Evolutionary conservation across 2,888 invertebrate genomes (phyloP).

Genomic region (Dicycla oo): DNA sequence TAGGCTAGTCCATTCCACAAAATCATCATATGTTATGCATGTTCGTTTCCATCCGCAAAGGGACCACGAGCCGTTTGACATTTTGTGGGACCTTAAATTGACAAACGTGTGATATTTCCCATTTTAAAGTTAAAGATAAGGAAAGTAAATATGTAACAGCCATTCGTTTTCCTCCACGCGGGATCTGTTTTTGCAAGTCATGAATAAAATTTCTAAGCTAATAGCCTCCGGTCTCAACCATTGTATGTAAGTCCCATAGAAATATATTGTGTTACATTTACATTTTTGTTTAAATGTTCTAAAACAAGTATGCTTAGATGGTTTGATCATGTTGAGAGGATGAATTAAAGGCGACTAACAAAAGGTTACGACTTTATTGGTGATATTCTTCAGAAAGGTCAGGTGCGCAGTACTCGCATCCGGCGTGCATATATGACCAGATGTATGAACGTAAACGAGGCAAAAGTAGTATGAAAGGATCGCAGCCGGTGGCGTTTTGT

Average conservation of each 20-base stretch:
- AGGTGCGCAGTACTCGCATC: too few relatives aligned
- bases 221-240: constrained; percentile 25
- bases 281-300: constrained; percentile 13
- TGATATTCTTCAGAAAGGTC: too few relatives aligned
- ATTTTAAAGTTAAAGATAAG: constrained; percentile 17
- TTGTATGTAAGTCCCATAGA: constrained; percentile 9
- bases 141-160: constrained; percentile 8
- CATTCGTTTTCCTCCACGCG: constrained; percentile 24
- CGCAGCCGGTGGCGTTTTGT: too few relatives aligned
- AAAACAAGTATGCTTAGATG: too few relatives aligned
- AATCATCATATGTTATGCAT: constrained; percentile 25
- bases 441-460: too few relatives aligned
- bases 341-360: too few relatives aligned
- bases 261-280: constrained; percentile 27
- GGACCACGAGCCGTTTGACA: constrained; percentile 3
- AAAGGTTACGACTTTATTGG: too few relatives aligned
- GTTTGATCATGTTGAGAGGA: too few relatives aligned
- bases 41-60: background rate
- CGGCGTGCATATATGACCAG: too few relatives aligned
- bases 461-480: too few relatives aligned
- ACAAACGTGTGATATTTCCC: constrained; percentile 7
- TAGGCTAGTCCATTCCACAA: background rate
- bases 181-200: constrained; percentile 41
- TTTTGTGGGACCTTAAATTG: constrained; percentile 8
- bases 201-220: constrained; percentile 36